Percentiles rank a stretch among this genome's conserved stretches.
These are phyloP conservation scores for Acipenser transmontanus DNA, from an alignment of 2,797 vertebrate genomes.

Conservation along the genomic window DNA sequence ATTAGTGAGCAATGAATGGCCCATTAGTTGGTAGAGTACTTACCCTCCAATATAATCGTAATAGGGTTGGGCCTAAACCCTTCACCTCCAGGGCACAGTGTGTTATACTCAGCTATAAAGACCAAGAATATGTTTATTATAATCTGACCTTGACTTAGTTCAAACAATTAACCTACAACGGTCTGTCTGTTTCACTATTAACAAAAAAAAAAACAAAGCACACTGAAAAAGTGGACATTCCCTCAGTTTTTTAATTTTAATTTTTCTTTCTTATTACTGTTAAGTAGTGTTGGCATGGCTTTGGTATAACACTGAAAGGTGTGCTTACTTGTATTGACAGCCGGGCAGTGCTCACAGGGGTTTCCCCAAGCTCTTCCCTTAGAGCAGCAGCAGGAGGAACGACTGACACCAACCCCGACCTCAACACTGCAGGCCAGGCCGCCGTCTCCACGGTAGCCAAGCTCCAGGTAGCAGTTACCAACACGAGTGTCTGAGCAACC, in stretches of 20 bases:
- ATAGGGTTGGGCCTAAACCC: constrained; percentile 75
- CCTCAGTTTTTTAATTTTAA: too few species aligned
- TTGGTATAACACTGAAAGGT: too few species aligned
- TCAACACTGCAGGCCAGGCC: constrained; percentile 67
- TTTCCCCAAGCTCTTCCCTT: constrained; percentile 71
- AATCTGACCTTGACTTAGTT: too few species aligned
- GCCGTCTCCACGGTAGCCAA: constrained; percentile 52
- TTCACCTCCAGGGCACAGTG: constrained; percentile 74
- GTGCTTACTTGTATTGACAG: constrained; percentile 69
- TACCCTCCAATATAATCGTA: constrained; percentile 77
- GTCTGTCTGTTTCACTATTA: too few species aligned
- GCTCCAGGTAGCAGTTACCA: constrained; percentile 70
- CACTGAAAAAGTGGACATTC: too few species aligned
- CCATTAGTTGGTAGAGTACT: constrained; percentile 19
- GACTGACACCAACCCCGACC: constrained; percentile 67
- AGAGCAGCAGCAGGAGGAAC: constrained; percentile 74
- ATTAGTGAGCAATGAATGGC: not conserved
- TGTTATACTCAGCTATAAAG: constrained; percentile 68
- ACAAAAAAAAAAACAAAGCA: too few species aligned
- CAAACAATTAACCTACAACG: too few species aligned
- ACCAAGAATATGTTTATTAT: not conserved
- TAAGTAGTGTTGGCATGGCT: too few species aligned
- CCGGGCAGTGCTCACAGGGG: constrained; percentile 68
- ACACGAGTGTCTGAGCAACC: constrained; percentile 57
- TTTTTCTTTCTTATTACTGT: too few species aligned